These are phyloP conservation scores for Meleagris gallopavo DNA, from an alignment of 2,113 vertebrate species.

Conservation along the genomic window DNA sequence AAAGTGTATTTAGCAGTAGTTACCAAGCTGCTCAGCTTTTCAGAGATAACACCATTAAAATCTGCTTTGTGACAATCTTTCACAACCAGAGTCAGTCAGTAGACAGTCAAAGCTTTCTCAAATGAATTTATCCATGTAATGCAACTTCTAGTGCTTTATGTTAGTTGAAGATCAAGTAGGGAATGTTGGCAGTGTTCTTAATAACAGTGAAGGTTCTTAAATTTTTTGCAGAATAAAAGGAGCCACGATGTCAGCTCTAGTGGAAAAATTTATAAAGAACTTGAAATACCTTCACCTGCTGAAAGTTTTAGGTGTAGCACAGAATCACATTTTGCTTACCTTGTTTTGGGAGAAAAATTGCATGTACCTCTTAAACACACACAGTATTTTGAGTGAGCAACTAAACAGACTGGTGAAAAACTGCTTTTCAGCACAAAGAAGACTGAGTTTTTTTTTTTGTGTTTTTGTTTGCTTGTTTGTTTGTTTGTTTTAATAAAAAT, in stretches of 20 bases:
- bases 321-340: not conserved
- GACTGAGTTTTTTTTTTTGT: not conserved
- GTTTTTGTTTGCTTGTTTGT: too few species aligned
- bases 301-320: not conserved
- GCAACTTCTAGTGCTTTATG: not conserved
- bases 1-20: slow-evolving; percentile 17
- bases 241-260: not conserved
- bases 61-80: not conserved
- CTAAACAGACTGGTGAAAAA: not conserved
- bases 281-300: not conserved
- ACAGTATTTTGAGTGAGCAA: not conserved
- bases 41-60: not conserved
- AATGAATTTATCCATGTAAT: not conserved
- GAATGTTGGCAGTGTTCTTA: not conserved
- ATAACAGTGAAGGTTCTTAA: not conserved
- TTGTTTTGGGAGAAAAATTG: accelerated
- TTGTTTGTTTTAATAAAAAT: not conserved
- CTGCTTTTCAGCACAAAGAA: not conserved
- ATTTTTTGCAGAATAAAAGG: not conserved
- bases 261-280: not conserved
- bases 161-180: not conserved
- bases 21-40: not conserved
- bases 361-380: not conserved
- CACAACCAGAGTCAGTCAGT: not conserved
- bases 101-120: not conserved